Evolutionary conservation across 2,113 vertebrate genomes (phyloP).

Genomic region (Platichthys stellatus): DNA sequence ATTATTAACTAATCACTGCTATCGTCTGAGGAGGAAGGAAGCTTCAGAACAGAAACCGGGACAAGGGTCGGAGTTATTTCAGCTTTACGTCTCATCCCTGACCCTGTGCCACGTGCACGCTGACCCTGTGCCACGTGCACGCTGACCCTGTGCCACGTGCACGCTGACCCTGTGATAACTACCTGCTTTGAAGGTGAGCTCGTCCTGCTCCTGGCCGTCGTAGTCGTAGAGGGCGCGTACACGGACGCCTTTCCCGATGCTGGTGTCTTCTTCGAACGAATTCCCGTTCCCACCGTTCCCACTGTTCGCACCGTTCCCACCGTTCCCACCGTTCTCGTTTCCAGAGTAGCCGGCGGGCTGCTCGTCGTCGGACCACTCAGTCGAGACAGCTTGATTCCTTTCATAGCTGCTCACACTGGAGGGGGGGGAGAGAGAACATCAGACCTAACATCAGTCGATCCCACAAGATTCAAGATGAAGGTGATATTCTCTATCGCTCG

Average conservation of each 20-base stretch:
- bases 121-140: too few relatives aligned
- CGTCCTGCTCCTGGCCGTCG: constrained; percentile 96
- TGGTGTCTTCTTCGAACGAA: constrained; percentile 92
- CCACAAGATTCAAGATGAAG: neutral
- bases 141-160: too few relatives aligned
- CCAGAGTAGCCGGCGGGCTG: constrained; percentile 87
- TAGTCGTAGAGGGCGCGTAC: constrained; percentile 97
- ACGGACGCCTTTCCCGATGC: constrained; percentile 81
- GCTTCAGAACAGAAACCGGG: constrained; percentile 28
- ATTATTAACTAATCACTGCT: constrained; percentile 65
- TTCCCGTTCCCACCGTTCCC: constrained; percentile 91
- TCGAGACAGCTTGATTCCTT: constrained; percentile 89
- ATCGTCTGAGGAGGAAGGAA: constrained; percentile 32
- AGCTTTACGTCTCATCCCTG: neutral
- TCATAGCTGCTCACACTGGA: constrained; percentile 95
- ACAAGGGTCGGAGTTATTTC: neutral
- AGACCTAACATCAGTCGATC: neutral
- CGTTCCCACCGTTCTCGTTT: constrained; percentile 88
- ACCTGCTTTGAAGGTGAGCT: constrained; percentile 98
- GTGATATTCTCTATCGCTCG: neutral
- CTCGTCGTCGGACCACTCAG: constrained; percentile 97
- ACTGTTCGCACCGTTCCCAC: neutral
- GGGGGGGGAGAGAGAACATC: neutral
- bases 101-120: too few relatives aligned
- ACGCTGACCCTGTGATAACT: constrained; percentile 17